Base-by-base conservation (phyloP, 2,888 invertebrate genomes). In the Gasteruption jaculator region DNA sequence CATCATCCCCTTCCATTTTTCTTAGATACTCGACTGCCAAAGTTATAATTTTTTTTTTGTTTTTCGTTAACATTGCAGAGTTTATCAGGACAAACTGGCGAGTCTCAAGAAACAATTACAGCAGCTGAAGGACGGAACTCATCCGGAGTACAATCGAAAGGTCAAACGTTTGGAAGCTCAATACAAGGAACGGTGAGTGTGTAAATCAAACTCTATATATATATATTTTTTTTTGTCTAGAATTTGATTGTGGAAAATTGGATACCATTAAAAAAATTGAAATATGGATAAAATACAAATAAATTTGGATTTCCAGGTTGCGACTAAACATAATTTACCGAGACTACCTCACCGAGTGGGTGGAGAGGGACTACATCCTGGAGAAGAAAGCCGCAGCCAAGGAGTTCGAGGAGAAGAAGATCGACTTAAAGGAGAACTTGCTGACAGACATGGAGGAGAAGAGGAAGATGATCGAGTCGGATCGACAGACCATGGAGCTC, bases 391-490 rank as follows among this genome's bases (percentile, higher is more conserved):
- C 88, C 7, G 88, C 93, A 0, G 85, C 82, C 1, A 89, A 91
- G 65, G 95, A 96, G 63, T 93, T 91, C 73, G 94, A 95, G 61
- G 94, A 96, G 61, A 93, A 94, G 70, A 92, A 92, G 71, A 80
- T 89, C 50, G 95, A 95, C 66, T 72, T 95, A 12, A 81, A 86
- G 56, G 94, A 94, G 68, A 92, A 86, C 71, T 73, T 96, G 24
- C 77, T 96, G 19, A 82, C 83, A 21, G 95, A 96, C 68, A 84
- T 94, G 65, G 95, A 95, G 64, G 95, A 96, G 58, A 93, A 94
- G 63, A 79, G 86, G 60, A 86, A 87, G 57, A 80, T 85, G 56
- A 90, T 95, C 39, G 95, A 96, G 71, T 81, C 82, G 43, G 96
- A 96, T 66, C 74, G 92, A 40, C 81, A 83, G 49, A 86, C 84